Base-by-base conservation (phyloP, 2,888 invertebrate genomes). In the Dasypolia templi region DNA sequence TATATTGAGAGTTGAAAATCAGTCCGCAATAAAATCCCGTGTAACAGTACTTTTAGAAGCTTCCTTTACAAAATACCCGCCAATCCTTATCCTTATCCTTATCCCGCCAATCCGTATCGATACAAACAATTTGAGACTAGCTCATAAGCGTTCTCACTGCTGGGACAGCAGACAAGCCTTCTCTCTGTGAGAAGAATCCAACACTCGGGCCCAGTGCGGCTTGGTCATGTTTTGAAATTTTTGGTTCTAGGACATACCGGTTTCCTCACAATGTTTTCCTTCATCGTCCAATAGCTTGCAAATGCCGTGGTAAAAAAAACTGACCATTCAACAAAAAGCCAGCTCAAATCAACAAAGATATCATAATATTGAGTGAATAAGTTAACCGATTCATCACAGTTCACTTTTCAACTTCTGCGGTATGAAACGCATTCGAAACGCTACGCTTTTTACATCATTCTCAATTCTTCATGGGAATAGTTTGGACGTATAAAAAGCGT, bases 391-490 rank as follows among this genome's bases (percentile, higher is more conserved):
- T 75, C 29, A 14, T 26, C 46, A 53, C 72, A 49, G 46, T 79
- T 32, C 17, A 79, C 1, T 61, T 51, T 44, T 32, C 46, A 9
- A 79, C 73, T 58, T 77, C 62, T 73, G 56, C 62, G 58, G 49
- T 46, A 17, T 58, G 29, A 26, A 51, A 39, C 3, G 29, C 35
- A 32, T 75, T 75, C 14, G 79, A 14, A 11, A 75, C 72, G 61
- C 46, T 26, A 75, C 53, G 39, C 39, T 75, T 75, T 79, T 75
- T 79, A 77, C 14, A 1, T 29, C 39, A 22, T 53, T 75, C 49
- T 61, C 53, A 42, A 79, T 61, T 75, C 17, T 46, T 32, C 72
- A 53, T 79, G 75, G 79, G 75, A 75, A 79, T 61, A 42, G 4
- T 71, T 53, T 46, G 26, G 39, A 7, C 9, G 11, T 44, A 35